Evolutionary conservation across 2,113 vertebrate species (phyloP).

Genomic region (Forbesichthys papilliferus): DNA sequence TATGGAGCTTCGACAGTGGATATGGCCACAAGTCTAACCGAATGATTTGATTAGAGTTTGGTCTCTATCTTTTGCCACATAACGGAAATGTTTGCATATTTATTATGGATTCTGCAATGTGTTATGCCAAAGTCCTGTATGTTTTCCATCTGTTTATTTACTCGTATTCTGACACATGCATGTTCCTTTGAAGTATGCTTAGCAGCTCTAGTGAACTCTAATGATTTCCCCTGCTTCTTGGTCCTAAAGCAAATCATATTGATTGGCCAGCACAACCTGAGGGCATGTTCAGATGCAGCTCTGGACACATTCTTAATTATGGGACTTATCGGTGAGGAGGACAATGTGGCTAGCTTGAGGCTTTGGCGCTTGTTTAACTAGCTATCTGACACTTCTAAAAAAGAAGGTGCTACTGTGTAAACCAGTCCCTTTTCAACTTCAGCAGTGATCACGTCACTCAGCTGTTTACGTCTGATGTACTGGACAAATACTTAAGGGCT

Average conservation of each 20-base stretch:
- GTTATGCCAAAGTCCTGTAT: neutral
- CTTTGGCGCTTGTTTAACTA: constrained; percentile 38
- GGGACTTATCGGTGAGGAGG: neutral
- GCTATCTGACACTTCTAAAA: constrained; percentile 61
- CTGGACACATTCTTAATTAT: neutral
- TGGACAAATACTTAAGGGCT: constrained; percentile 47
- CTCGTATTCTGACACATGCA: neutral
- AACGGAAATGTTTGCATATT: neutral
- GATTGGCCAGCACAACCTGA: constrained; percentile 77
- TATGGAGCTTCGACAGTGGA: neutral
- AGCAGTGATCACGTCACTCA: neutral
- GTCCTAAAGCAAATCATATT: constrained; percentile 75
- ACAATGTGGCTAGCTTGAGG: constrained; percentile 9
- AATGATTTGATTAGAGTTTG: no score
- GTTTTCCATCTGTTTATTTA: neutral
- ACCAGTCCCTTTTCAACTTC: neutral
- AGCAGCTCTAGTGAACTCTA: constrained; percentile 29
- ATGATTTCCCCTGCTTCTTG: constrained; percentile 75
- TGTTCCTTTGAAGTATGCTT: neutral
- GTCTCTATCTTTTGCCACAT: no score
- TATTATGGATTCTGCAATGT: neutral
- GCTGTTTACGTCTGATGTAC: constrained; percentile 16
- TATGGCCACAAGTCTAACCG: no score
- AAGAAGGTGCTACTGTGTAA: constrained; percentile 33
- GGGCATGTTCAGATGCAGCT: constrained; percentile 68